Conservation (phyloP, 2,113 vertebrate species). For the Podarcis cretensis region DNA sequence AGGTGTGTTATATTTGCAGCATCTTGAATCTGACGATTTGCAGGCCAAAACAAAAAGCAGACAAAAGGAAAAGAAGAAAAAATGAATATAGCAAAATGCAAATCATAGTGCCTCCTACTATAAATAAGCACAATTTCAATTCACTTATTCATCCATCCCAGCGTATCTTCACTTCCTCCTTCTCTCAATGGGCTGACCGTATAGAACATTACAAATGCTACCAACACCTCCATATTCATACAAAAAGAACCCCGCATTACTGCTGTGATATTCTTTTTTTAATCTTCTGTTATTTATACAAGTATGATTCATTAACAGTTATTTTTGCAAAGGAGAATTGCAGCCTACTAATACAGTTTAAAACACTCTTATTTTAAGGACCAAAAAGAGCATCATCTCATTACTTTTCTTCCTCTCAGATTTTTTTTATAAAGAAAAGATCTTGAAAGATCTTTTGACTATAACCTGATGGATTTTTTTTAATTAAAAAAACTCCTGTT, state of each 20-base stretch:
- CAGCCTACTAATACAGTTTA: slow-evolving; percentile 71
- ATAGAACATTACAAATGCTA: slow-evolving; percentile 44
- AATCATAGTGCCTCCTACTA: not conserved
- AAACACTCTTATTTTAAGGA: slow-evolving; percentile 64
- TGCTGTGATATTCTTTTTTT: slow-evolving; percentile 67
- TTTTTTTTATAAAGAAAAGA: slow-evolving; percentile 52
- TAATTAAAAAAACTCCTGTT: not conserved
- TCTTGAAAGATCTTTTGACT: too few relatives aligned
- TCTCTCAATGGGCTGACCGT: slow-evolving; percentile 57
- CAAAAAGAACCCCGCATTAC: slow-evolving; percentile 71
- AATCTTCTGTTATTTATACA: slow-evolving; percentile 76
- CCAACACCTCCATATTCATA: slow-evolving; percentile 73
- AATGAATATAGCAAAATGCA: not conserved
- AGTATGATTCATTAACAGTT: slow-evolving; percentile 78
- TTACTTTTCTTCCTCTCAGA: slow-evolving; percentile 23
- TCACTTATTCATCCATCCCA: slow-evolving; percentile 35
- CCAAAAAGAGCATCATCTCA: slow-evolving; percentile 30
- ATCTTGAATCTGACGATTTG: not conserved
- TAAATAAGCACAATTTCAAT: slow-evolving; percentile 23
- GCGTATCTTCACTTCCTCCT: slow-evolving; percentile 15
- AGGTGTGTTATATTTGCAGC: not conserved
- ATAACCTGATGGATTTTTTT: slow-evolving; percentile 46
- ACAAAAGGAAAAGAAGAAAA: not conserved
- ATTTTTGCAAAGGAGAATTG: slow-evolving; percentile 65
- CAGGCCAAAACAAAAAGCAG: slow-evolving; percentile 9